Base-by-base conservation (phyloP, 2,113 vertebrate genomes). In the Toxotes jaculatrix region DNA sequence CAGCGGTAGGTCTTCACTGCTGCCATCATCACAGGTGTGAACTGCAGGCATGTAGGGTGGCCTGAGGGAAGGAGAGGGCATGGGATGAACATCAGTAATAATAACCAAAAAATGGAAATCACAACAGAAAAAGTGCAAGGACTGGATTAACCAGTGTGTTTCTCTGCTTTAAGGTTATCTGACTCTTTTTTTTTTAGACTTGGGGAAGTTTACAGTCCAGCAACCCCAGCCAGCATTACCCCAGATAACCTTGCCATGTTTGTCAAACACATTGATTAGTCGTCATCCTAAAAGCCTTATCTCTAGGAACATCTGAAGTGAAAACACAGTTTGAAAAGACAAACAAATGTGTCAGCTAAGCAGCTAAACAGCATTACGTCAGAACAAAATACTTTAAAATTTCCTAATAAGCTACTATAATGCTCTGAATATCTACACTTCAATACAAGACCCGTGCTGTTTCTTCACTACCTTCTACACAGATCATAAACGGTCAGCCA, bases 1-100 rank as follows among this genome's bases (percentile, higher is more conserved):
- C 98, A 99, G 92, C 97, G 98, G 82, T 98, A 99, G 0, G 97
- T 99, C 95, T 99, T 99, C 80, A 99, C 98, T 0, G 98, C 98
- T 0, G 97, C 97, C 97, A 99, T 98, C 98, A 99, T 98, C 91
- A 98, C 97, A 0, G 97, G 96, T 0, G 97, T 99, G 94, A 99
- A 98, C 95, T 99, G 98, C 87, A 99, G 95, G 88, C 97, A 99
- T 17, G 97, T 98, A 0, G 98, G 98, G 77, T 98, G 98, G 5
- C 98, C 97, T 97, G 85, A 0, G 1, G 19, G 67, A 76, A 12
- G 21, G 1, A 55, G 27, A 59, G 0, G 11, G 36, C 10, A 47
- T 0, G 7, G 17, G 21, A 23, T 14, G 0, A 23, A 23, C 32
- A 17, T 14, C 17, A 38, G 32, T 4, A 5, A 31, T 6, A 57